Percentiles rank a stretch among this genome's conserved stretches.
Evolutionary conservation across 1,140 invertebrate genomes (phyloP).

Genomic region (Aradophagus sp.): DNA sequence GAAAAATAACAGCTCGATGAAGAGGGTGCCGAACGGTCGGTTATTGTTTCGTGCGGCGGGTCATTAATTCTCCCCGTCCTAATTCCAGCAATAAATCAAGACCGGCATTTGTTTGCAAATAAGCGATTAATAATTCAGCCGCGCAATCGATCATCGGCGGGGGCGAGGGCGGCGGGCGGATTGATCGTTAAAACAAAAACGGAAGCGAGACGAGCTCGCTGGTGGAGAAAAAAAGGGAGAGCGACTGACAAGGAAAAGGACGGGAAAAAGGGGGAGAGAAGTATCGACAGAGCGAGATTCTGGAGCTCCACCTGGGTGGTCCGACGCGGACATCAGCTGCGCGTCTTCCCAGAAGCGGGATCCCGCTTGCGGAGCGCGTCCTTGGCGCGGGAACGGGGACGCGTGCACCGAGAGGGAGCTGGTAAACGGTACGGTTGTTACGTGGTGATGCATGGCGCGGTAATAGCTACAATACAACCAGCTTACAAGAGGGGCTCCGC

Average conservation of each 20-base stretch:
- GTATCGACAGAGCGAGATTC: too few species aligned
- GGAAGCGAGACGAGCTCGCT: too few species aligned
- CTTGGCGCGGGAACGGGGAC: constrained; percentile 46
- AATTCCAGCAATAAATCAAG: constrained; percentile 53
- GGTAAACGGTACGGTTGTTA: constrained; percentile 69
- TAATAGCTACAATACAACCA: constrained; percentile 76
- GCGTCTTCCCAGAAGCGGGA: constrained; percentile 67
- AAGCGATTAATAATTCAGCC: constrained; percentile 47
- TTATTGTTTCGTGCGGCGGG: constrained; percentile 53
- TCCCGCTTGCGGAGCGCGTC: constrained; percentile 38
- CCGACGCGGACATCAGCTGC: constrained; percentile 69
- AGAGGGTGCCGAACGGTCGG: constrained; percentile 50
- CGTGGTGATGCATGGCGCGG: constrained; percentile 74
- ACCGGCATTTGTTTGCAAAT: constrained; percentile 53
- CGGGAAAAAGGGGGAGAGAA: too few species aligned
- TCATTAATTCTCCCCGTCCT: constrained; percentile 55
- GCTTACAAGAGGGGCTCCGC: constrained; percentile 73
- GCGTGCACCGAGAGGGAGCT: constrained; percentile 37
- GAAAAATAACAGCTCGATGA: constrained; percentile 49
- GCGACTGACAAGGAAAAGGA: too few species aligned
- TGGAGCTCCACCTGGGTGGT: constrained; percentile 74
- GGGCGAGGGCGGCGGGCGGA: too few species aligned
- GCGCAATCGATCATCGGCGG: constrained; percentile 26
- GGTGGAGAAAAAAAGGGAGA: too few species aligned
- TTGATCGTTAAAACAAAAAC: too few species aligned